Base-by-base conservation (phyloP, 64 coral and sea anemone genomes). In the Pocillopora verrucosa region DNA sequence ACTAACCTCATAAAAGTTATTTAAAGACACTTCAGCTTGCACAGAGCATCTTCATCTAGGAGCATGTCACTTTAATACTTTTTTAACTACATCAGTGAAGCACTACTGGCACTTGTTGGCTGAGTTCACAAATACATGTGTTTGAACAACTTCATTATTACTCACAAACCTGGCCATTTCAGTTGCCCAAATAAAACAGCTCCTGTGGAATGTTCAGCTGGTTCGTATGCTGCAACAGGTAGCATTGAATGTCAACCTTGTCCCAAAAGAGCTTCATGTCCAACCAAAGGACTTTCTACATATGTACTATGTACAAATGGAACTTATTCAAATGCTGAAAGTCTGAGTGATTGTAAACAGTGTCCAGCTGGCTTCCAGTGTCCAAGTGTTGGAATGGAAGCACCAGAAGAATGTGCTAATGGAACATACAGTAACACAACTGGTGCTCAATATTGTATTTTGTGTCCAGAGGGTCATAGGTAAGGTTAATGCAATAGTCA, bases 261-360 rank as follows among this genome's bases (percentile, higher is more conserved):
- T 74, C 86, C 86, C 41, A 93, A 83, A 75, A 86, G 91, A 45
- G 80, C 86, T 69, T 70, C 82, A 10, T 93, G 91, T 20, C 94
- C 94, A 61, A 77, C 87, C 26, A 38, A 36, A 36, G 80, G 80
- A 7, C 58, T 90, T 14, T 56, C 76, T 61, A 65, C 74, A 41
- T 75, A 76, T 72, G 80, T 60, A 16, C 59, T 84, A 11, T 96
- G 95, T 78, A 25, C 83, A 20, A 96, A 96, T 88, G 95, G 95
- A 36, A 90, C 95, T 0, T 79, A 91, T 30, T 73, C 69, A 77
- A 36, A 37, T n/a, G 16, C 19, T 4, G 20, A 65, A 73, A 60
- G 80, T 11, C 65, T 19, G 15, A 41, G 19, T 38, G 73, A 65
- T 60, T 88, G 84, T 62, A 92, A 80, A 20, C 65, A 20, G 13